These are phyloP conservation scores for Mormyrops attenuatus DNA, from an alignment of 2,797 vertebrate species.

Conservation along the genomic window DNA sequence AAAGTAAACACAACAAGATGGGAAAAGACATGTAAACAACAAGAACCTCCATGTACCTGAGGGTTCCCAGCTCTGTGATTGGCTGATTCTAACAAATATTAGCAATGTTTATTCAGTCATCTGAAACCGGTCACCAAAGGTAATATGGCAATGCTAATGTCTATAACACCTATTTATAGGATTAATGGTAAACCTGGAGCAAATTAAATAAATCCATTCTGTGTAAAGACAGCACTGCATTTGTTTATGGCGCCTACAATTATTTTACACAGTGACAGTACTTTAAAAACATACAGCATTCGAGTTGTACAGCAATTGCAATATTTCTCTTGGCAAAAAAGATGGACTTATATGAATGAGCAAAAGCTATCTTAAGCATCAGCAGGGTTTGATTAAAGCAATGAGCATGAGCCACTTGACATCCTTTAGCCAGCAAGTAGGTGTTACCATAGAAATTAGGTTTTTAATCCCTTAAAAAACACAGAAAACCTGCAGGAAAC, in stretches of 20 bases:
- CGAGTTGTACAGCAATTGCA: neutral
- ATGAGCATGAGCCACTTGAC: conserved; percentile 15
- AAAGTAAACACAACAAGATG: neutral
- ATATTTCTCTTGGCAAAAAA: neutral
- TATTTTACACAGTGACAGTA: neutral
- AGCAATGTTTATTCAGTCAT: neutral
- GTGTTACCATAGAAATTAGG: neutral
- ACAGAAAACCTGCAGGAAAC: neutral
- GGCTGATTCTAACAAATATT: neutral
- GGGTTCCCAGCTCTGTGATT: neutral
- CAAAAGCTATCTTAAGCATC: neutral
- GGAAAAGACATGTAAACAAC: neutral
- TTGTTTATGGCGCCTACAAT: neutral
- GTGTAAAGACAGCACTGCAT: neutral
- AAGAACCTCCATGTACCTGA: neutral
- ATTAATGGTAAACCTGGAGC: neutral
- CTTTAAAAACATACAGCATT: neutral
- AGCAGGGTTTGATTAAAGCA: neutral
- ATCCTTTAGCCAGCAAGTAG: neutral
- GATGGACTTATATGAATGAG: neutral
- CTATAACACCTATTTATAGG: neutral
- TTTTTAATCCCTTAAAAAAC: neutral
- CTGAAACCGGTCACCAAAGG: neutral
- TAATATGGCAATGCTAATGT: no score
- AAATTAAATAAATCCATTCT: neutral